These are phyloP conservation scores for Raillietiella orientalis DNA, from an alignment of 2,888 invertebrate species.

Conservation along the genomic window DNA sequence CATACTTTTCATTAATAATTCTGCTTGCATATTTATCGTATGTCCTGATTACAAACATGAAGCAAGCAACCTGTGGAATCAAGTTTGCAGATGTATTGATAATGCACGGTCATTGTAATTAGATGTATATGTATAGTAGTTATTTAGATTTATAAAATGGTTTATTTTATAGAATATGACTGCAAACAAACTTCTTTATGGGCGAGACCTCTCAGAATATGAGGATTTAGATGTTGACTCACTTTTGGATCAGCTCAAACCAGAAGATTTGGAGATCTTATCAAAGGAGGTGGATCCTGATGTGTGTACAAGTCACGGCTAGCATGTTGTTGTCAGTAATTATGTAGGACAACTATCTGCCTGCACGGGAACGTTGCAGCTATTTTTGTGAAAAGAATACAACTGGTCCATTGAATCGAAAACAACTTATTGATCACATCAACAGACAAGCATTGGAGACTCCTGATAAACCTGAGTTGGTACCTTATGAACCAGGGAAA, in stretches of 20 bases:
- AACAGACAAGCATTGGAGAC: conserved; percentile 95
- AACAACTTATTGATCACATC: conserved; percentile 77
- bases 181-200: conserved; percentile 58
- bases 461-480: conserved; percentile 80
- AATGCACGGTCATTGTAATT: no score
- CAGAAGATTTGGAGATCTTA: conserved; percentile 82
- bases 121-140: no score
- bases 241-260: conserved; percentile 58
- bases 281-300: conserved; percentile 98
- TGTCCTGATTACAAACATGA: no score
- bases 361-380: conserved; percentile 76
- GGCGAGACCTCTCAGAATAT: conserved; percentile 58
- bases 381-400: conserved; percentile 84
- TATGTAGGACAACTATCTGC: conserved; percentile 74
- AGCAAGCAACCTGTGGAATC: no score
- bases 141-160: no score
- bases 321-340: conserved; percentile 2
- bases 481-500: conserved; percentile 67
- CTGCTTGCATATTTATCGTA: no score
- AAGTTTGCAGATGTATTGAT: no score
- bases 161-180: conserved; percentile 17
- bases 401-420: conserved; percentile 81
- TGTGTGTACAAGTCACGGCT: conserved; percentile 31
- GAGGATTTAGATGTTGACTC: conserved; percentile 91
- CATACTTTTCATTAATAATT: no score